Percentiles rank a stretch among this genome's conserved stretches.
Conservation (phyloP, 2,797 vertebrate species). For the Myotis findleyi region DNA sequence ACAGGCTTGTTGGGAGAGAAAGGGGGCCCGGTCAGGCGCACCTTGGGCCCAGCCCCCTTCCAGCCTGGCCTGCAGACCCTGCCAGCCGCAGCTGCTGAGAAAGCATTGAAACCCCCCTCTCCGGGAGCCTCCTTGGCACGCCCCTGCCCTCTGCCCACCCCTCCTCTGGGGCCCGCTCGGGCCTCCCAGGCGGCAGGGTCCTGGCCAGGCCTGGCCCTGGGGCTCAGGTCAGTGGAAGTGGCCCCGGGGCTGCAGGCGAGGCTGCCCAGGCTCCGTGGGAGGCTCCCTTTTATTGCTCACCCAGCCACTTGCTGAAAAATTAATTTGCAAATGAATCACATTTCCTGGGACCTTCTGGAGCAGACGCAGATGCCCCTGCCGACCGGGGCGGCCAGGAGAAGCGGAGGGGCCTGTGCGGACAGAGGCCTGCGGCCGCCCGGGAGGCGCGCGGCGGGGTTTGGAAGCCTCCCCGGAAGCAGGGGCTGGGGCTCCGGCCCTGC, state of each 20-base stretch:
- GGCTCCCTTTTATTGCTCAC: constrained; percentile 51
- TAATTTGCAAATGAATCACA: constrained; percentile 78
- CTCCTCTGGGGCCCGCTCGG: neutral
- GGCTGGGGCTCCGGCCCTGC: neutral
- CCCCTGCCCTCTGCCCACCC: neutral
- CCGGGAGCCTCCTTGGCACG: constrained; percentile 41
- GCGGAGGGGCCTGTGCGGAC: neutral
- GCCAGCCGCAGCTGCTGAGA: constrained; percentile 56
- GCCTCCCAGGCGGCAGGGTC: neutral
- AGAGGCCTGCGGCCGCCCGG: neutral
- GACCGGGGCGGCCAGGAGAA: constrained; percentile 69
- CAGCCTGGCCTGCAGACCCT: neutral
- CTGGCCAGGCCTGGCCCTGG: neutral
- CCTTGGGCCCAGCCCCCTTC: neutral
- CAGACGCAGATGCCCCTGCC: neutral
- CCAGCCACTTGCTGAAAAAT: constrained; percentile 76
- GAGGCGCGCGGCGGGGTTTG: neutral
- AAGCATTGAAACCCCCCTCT: constrained; percentile 48
- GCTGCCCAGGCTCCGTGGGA: neutral
- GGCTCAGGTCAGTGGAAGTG: neutral
- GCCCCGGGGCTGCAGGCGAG: neutral
- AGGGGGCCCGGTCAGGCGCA: neutral
- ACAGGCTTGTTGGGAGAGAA: constrained; percentile 6
- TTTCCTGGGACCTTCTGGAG: constrained; percentile 69
- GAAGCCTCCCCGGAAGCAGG: neutral